Evolutionary conservation across 1,140 invertebrate genomes (phyloP), one percentile per base, ranked within the genome.

Genomic region (Zaprionus camerounensis): DNA sequence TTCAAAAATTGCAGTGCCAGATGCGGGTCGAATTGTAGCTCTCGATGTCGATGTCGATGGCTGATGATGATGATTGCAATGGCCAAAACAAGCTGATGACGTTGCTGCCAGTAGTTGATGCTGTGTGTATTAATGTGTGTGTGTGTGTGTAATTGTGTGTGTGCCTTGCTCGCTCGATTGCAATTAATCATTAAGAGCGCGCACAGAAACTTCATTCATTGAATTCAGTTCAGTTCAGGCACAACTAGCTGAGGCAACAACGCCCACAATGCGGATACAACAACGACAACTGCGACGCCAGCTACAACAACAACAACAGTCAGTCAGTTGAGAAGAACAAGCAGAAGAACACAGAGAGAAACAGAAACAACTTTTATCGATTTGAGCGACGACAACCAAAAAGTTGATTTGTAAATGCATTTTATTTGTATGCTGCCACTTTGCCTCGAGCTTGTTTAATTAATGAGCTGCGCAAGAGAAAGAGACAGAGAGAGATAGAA

Each of bases 361-460:
- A 55, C 11, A n/a, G 49, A 49, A 66, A 71, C 69, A 61, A 44
- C 57, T 68, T 82, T 78, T 82, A 83, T 82, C 81, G 81, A 82
- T 83, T 79, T 58, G 36, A 55, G 53, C 41, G 74, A 67, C 62
- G 41, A 76, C 69, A 72, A 61, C 62, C 57, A 46, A 67, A 71
- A 75, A 71, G 70, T 78, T 84, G 74, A 78, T 85, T 81, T 66
- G 82, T 78, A 85, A 85, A 86, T 86, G 82, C 82, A 86, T 86
- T 86, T 86, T 86, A 71, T 82, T 82, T 86, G 82, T 86, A 63
- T 17, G 67, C 79, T 81, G 82, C 65, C 80, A 82, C 64, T 70
- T 72, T 76, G 67, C 38, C 79, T 57, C 28, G 38, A 49, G 58
- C 58, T 56, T 75, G 51, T 58, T 86, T 85, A 82, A 86, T 85